These are phyloP conservation scores for Tenualosa ilisha DNA, from an alignment of 2,797 vertebrate genomes.

Conservation along the genomic window DNA sequence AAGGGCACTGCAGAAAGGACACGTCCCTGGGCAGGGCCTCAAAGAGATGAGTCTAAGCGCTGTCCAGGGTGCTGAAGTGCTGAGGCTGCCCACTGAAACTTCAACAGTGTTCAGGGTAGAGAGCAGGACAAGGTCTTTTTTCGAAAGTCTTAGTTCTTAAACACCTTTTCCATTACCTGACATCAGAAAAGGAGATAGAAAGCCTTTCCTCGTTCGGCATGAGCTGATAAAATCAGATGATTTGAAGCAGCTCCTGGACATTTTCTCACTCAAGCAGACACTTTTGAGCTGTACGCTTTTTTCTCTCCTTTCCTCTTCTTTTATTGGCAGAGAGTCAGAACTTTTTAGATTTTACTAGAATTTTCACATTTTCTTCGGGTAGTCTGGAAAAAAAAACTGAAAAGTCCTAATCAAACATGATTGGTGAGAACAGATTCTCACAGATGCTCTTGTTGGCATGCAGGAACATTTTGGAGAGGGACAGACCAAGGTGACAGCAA, in stretches of 20 bases:
- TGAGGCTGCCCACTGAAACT: constrained; percentile 42
- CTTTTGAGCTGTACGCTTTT: constrained; percentile 30
- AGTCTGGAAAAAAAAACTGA: not conserved
- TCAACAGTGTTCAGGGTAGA: constrained; percentile 37
- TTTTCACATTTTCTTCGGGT: not conserved
- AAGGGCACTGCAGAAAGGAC: constrained; percentile 23
- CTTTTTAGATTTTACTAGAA: not conserved
- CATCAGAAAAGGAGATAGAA: not conserved
- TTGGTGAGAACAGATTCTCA: not conserved
- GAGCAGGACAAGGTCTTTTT: not conserved
- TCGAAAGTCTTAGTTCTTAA: not conserved
- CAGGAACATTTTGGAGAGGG: not conserved
- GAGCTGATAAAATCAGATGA: constrained; percentile 5
- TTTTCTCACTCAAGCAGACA: not conserved
- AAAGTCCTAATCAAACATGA: not conserved
- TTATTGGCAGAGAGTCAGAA: not conserved
- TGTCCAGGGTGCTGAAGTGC: constrained; percentile 38
- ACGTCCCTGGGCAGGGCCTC: not conserved
- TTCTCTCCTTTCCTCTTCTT: constrained; percentile 21
- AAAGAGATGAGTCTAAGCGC: constrained; percentile 10
- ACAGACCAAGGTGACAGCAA: not conserved
- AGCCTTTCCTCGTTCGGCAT: not conserved
- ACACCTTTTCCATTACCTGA: not conserved
- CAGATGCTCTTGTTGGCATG: not conserved
- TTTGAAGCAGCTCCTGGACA: not conserved